Conservation (phyloP, 2,113 vertebrate species). For the Gnathonemus longibarbis region DNA sequence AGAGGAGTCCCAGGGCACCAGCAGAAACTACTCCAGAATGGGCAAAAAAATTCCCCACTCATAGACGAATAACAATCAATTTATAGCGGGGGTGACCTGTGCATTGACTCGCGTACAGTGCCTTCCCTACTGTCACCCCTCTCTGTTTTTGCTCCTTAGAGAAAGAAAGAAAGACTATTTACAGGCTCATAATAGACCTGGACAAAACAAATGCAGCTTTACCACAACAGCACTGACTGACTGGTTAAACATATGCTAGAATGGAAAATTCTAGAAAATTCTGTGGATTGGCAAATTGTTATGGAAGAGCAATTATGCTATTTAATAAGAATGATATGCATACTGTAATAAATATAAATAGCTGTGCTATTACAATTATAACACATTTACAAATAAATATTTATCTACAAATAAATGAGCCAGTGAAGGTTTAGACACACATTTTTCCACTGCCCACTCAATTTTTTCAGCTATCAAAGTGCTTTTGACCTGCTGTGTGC, state of each 20-base stretch:
- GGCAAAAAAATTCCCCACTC: conserved; percentile 70
- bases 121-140: conserved; percentile 49
- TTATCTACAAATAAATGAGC: neutral
- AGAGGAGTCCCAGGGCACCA: conserved; percentile 65
- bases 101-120: conserved; percentile 57
- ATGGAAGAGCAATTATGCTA: neutral
- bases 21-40: conserved; percentile 66
- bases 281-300: neutral
- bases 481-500: neutral
- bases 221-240: conserved; percentile 25
- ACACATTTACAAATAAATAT: neutral
- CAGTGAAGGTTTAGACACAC: neutral
- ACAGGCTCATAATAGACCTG: conserved; percentile 15
- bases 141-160: conserved; percentile 52
- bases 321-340: neutral
- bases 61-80: conserved; percentile 76
- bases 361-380: neutral
- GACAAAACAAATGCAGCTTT: conserved; percentile 17
- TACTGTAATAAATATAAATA: neutral
- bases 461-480: neutral
- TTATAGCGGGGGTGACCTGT: conserved; percentile 73
- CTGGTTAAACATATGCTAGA: neutral
- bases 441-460: neutral
- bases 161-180: conserved; percentile 28
- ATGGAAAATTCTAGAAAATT: too few species aligned